phyloP scores from a whole-genome alignment of 2,113 vertebrate genomes.

The Atlantisia rogersi region DNA sequence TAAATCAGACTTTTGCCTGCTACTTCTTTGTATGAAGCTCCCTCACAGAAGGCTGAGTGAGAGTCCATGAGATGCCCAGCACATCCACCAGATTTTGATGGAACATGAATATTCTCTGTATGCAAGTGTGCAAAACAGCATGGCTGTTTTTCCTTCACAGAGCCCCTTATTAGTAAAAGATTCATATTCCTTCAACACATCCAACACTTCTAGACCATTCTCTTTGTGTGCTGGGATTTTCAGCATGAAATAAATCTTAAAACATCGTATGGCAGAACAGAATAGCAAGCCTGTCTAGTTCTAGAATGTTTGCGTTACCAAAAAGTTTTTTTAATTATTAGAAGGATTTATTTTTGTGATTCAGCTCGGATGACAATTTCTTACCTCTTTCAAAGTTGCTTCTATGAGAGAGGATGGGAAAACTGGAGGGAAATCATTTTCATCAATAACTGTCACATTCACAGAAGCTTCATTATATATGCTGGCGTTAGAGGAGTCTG shows the following conservation, averaged over 20 bases:
- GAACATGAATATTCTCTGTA: neutral
- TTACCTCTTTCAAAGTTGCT: slow-evolving; percentile 59
- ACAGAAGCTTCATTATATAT: slow-evolving; percentile 48
- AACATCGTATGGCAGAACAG: neutral
- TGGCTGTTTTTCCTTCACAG: neutral
- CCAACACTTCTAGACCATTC: neutral
- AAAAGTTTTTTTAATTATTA: neutral
- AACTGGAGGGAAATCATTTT: slow-evolving; percentile 54
- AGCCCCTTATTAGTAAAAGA: neutral
- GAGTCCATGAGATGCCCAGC: neutral
- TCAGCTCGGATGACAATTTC: neutral
- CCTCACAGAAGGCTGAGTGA: neutral
- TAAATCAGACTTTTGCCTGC: neutral
- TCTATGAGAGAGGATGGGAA: slow-evolving; percentile 50
- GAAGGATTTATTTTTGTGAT: neutral
- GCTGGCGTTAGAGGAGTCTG: neutral
- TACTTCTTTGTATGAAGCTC: neutral
- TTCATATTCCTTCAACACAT: neutral
- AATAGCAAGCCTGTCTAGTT: neutral
- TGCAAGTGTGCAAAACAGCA: neutral
- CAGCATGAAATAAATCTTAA: neutral
- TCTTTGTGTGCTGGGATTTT: neutral
- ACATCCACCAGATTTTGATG: neutral
- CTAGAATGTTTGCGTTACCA: neutral
- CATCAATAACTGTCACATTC: slow-evolving; percentile 22